Conservation (phyloP, 2,888 invertebrate species). For the Ypsolopha scabrella region DNA sequence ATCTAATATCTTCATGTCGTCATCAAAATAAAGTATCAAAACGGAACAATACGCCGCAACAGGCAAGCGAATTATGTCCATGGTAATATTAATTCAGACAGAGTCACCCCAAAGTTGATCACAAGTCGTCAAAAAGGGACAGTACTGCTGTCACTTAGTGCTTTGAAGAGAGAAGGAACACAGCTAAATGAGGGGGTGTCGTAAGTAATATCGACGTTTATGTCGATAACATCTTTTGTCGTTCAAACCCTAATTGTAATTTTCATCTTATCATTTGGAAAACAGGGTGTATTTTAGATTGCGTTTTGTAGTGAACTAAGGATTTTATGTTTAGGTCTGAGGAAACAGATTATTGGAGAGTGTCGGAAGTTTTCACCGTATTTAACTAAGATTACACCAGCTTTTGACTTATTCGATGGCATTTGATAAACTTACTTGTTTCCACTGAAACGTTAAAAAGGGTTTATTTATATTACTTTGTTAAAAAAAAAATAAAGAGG, state of each 20-base stretch:
- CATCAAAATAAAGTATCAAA: neutral
- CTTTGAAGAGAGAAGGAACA: conserved; percentile 31
- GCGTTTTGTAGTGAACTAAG: conserved; percentile 22
- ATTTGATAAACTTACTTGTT: neutral
- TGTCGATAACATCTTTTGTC: conserved; percentile 38
- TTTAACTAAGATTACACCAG: conserved; percentile 35
- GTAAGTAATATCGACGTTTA: conserved; percentile 52
- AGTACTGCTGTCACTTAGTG: conserved; percentile 17
- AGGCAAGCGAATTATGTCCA: conserved; percentile 47
- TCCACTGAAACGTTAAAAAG: too few species aligned
- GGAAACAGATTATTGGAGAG: conserved; percentile 44
- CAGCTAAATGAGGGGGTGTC: conserved; percentile 54
- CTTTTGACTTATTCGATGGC: conserved; percentile 5
- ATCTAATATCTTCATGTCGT: neutral
- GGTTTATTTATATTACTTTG: too few species aligned
- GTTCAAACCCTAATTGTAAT: neutral
- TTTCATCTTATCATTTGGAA: neutral
- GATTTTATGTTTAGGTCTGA: conserved; percentile 36
- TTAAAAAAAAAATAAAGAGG: too few species aligned
- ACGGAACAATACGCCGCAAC: conserved; percentile 22
- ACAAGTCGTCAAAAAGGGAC: conserved; percentile 32
- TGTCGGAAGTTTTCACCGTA: conserved; percentile 44
- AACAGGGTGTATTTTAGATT: conserved; percentile 7
- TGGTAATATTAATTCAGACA: conserved; percentile 51
- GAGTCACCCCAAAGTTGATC: conserved; percentile 52